Evolutionary conservation across 2,113 vertebrate genomes (phyloP).

Genomic region (Centrocercus urophasianus): DNA sequence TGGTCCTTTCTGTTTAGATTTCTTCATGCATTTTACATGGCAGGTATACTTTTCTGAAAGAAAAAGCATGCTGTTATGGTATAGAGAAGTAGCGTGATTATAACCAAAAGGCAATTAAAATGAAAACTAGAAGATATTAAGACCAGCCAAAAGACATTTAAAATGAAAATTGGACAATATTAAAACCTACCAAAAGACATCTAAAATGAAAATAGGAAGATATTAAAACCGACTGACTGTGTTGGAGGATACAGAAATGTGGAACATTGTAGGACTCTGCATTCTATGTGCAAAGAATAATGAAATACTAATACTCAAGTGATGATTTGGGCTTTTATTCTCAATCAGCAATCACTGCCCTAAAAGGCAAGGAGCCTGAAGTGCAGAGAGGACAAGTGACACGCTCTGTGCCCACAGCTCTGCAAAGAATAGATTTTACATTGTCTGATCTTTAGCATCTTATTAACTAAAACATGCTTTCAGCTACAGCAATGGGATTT

Average conservation of each 20-base stretch:
- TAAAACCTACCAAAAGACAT: not conserved
- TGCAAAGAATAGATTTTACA: not conserved
- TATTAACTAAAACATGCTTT: slow-evolving; percentile 2
- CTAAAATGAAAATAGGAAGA: not conserved
- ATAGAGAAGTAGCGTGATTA: not conserved
- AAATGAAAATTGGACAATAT: not conserved
- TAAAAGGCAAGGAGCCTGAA: not conserved
- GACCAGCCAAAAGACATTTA: not conserved
- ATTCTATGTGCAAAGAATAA: not conserved
- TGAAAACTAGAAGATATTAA: not conserved
- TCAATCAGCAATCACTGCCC: not conserved
- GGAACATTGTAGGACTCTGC: not conserved
- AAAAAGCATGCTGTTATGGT: not conserved
- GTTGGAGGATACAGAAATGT: not conserved
- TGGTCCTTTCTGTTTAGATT: not conserved
- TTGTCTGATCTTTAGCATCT: slow-evolving; percentile 1
- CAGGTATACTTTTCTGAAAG: not conserved
- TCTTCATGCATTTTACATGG: not conserved
- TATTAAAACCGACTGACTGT: not conserved
- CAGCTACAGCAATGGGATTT: slow-evolving; percentile 5
- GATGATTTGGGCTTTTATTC: not conserved
- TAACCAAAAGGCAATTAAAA: not conserved
- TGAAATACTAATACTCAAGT: not conserved
- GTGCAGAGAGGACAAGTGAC: not conserved
- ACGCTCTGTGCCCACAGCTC: not conserved